Conservation (phyloP, 1,140 invertebrate species). For the Galleria mellonella region DNA sequence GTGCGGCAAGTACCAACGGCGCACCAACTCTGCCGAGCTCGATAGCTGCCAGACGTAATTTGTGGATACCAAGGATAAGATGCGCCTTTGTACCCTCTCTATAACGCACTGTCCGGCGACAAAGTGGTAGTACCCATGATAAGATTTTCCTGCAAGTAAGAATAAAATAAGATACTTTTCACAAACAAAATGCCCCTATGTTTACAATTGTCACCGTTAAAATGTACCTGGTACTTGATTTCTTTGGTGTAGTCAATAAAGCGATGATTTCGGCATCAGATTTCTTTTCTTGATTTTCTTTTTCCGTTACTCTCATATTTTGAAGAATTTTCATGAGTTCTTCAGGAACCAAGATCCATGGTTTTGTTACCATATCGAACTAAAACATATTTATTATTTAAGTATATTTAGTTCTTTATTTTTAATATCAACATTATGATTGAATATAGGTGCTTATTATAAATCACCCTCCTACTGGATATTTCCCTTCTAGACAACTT, state of each 20-base stretch:
- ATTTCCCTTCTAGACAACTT: too few relatives aligned
- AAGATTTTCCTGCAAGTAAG: slow-evolving; percentile 38
- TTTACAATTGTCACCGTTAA: too few relatives aligned
- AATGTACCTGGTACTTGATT: slow-evolving; percentile 55
- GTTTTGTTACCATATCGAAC: slow-evolving; percentile 80
- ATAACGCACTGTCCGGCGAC: slow-evolving; percentile 75
- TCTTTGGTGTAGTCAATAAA: slow-evolving; percentile 70
- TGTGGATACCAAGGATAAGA: slow-evolving; percentile 76
- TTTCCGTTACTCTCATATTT: slow-evolving; percentile 45
- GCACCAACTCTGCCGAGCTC: slow-evolving; percentile 77
- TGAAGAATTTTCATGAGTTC: slow-evolving; percentile 78
- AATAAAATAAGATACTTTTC: neutral
- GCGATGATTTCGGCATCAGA: slow-evolving; percentile 51
- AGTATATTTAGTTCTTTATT: too few relatives aligned
- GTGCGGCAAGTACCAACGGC: slow-evolving; percentile 79
- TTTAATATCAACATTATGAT: too few relatives aligned
- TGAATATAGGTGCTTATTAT: too few relatives aligned
- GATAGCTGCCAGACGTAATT: slow-evolving; percentile 77
- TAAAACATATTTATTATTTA: slow-evolving; percentile 29
- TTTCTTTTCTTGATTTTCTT: slow-evolving; percentile 19
- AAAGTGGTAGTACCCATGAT: slow-evolving; percentile 74
- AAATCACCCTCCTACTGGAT: too few relatives aligned
- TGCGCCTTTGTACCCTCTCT: slow-evolving; percentile 82
- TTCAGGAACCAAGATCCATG: slow-evolving; percentile 80
- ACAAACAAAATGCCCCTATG: too few relatives aligned